phyloP scores from a whole-genome alignment of 2,113 vertebrate species.

The Eidolon helvum region DNA sequence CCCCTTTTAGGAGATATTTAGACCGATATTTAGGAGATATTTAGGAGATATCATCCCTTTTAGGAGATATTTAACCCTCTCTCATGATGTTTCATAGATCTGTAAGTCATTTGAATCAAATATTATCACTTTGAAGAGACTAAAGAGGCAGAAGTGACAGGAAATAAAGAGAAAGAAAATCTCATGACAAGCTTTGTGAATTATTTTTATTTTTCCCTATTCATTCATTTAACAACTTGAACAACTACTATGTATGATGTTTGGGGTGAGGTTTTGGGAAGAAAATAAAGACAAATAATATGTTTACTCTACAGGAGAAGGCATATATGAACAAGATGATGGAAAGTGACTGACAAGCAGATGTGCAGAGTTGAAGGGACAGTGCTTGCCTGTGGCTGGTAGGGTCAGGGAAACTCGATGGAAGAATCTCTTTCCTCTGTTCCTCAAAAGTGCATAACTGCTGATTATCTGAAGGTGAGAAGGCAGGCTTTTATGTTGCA shows the following conservation, averaged over 20 bases:
- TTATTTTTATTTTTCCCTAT: background rate
- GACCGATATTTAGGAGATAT: too few species aligned
- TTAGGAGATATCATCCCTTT: background rate
- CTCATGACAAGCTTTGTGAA: background rate
- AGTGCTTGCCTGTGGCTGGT: fast-evolving
- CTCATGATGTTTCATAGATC: background rate
- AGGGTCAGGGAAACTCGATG: background rate
- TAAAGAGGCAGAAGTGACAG: background rate
- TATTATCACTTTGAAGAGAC: background rate
- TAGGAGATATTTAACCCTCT: background rate
- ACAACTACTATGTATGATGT: background rate
- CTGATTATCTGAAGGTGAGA: background rate
- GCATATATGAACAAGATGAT: background rate
- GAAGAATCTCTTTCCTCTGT: background rate
- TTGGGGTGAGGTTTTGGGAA: background rate
- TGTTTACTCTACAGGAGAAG: too few species aligned
- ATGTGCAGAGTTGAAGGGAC: fast-evolving
- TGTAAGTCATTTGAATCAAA: background rate
- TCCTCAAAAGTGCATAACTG: background rate
- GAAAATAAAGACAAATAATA: background rate
- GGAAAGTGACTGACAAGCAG: background rate
- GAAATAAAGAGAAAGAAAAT: background rate
- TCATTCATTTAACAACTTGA: background rate
- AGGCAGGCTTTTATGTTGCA: too few species aligned
- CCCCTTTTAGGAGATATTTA: background rate